Evolutionary conservation across 37 sponge, comb jelly and placozoan genomes (phyloP).

Genomic region (Crambe crambe): DNA sequence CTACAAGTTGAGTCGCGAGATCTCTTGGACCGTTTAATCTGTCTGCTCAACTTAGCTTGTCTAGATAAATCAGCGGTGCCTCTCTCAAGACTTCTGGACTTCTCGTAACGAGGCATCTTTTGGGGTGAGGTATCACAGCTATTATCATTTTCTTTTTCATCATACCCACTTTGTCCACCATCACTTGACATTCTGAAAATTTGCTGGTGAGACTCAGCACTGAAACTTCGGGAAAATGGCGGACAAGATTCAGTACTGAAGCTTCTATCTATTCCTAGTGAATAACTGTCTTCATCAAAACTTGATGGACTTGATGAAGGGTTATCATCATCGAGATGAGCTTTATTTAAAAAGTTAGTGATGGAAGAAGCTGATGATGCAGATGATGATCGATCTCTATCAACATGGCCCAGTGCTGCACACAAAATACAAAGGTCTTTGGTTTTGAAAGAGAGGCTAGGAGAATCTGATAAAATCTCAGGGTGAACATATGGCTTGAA

Average conservation of each 20-base stretch:
- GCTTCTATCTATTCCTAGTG: no score
- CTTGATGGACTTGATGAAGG: conserved; percentile 2
- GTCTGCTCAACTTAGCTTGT: not conserved
- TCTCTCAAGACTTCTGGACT: not conserved
- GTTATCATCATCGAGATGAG: not conserved
- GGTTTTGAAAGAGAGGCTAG: not conserved
- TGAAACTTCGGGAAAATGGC: no score
- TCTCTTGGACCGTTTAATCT: not conserved
- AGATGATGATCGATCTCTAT: not conserved
- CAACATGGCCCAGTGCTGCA: not conserved
- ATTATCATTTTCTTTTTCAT: not conserved
- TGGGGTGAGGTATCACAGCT: no score
- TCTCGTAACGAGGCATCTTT: not conserved
- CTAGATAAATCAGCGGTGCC: not conserved
- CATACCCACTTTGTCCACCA: not conserved
- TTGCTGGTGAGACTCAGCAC: no score
- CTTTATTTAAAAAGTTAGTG: not conserved
- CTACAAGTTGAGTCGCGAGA: not conserved
- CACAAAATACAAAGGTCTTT: not conserved
- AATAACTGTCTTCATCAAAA: not conserved
- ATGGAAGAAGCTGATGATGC: not conserved
- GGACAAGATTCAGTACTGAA: not conserved
- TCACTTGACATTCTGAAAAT: not conserved
- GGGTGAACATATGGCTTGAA: not conserved
- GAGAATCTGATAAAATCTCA: not conserved